These are phyloP conservation scores for Conchocele bisecta DNA, from an alignment of 2,888 invertebrate species.

Conservation along the genomic window DNA sequence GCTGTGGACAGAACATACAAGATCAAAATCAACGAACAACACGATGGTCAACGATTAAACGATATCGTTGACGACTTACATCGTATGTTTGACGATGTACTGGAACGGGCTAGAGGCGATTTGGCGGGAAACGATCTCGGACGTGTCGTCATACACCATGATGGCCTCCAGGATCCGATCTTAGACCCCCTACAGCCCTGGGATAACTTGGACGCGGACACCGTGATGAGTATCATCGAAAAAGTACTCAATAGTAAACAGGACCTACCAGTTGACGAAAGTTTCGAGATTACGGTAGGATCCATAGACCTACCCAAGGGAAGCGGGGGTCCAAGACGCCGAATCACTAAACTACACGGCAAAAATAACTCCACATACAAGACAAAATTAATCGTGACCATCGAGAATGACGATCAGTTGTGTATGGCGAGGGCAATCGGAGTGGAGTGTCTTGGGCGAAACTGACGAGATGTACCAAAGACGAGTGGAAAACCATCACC, in stretches of 20 bases:
- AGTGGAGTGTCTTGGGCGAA: constrained; percentile 14
- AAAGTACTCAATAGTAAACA: constrained; percentile 52
- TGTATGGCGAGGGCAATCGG: constrained; percentile 20
- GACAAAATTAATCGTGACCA: constrained; percentile 29
- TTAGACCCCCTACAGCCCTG: constrained; percentile 38
- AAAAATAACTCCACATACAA: constrained; percentile 10
- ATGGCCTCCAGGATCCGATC: constrained; percentile 32
- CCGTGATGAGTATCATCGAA: constrained; percentile 27
- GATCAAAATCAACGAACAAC: no score
- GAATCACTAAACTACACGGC: constrained; percentile 19
- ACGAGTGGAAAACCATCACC: constrained; percentile 32
- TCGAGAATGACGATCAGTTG: constrained; percentile 26
- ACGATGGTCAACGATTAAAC: no score
- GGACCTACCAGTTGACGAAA: constrained; percentile 18
- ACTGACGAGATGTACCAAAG: constrained; percentile 3
- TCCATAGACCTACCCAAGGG: constrained; percentile 28
- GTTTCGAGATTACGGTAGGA: constrained; percentile 27
- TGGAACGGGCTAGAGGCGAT: constrained; percentile 26
- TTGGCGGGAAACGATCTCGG: constrained; percentile 37
- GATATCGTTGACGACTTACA: no score
- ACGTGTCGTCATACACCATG: constrained; percentile 24
- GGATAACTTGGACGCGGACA: constrained; percentile 29
- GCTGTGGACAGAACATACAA: no score
- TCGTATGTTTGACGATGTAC: no score
- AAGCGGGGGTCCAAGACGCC: constrained; percentile 8